A percentile compares a stretch with the other conserved stretches of the same genome.
These are phyloP conservation scores for Tyria jacobaeae DNA, from an alignment of 2,888 invertebrate species.

Conservation along the genomic window DNA sequence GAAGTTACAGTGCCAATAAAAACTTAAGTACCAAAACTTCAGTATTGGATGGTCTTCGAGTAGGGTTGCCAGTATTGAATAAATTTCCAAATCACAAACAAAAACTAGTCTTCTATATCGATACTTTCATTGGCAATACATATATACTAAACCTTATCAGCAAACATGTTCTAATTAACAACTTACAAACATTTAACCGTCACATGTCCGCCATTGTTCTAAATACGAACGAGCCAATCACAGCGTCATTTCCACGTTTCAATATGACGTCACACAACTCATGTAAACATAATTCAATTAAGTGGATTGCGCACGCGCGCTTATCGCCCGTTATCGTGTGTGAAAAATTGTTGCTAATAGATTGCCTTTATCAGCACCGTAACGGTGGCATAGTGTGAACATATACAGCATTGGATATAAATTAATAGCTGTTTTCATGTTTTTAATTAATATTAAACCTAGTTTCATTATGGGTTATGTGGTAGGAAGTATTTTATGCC, in stretches of 20 bases:
- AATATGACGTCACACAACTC: slow-evolving; percentile 42
- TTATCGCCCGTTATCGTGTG: slow-evolving; percentile 69
- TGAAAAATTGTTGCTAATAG: slow-evolving; percentile 67
- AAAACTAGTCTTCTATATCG: background rate
- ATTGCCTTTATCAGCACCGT: slow-evolving; percentile 63
- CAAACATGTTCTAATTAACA: slow-evolving; percentile 44
- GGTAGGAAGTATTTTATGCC: slow-evolving; percentile 11
- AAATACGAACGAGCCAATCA: slow-evolving; percentile 68
- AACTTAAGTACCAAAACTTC: no score
- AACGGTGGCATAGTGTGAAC: slow-evolving; percentile 42
- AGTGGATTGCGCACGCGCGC: slow-evolving; percentile 56
- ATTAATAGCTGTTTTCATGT: slow-evolving; percentile 39
- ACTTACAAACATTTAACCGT: slow-evolving; percentile 34
- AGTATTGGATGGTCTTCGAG: no score
- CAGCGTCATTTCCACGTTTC: slow-evolving; percentile 33
- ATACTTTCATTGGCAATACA: slow-evolving; percentile 14
- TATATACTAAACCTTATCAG: slow-evolving; percentile 38
- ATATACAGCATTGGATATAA: slow-evolving; percentile 38
- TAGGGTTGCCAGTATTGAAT: background rate
- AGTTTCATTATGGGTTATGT: slow-evolving; percentile 13
- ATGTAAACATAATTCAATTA: slow-evolving; percentile 84
- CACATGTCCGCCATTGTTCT: slow-evolving; percentile 71
- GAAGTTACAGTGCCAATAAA: no score
- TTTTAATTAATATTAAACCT: slow-evolving; percentile 26
- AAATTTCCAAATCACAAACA: background rate